phyloP scores from a whole-genome alignment of 2,888 invertebrate species.

The Sclerodermus sp. region DNA sequence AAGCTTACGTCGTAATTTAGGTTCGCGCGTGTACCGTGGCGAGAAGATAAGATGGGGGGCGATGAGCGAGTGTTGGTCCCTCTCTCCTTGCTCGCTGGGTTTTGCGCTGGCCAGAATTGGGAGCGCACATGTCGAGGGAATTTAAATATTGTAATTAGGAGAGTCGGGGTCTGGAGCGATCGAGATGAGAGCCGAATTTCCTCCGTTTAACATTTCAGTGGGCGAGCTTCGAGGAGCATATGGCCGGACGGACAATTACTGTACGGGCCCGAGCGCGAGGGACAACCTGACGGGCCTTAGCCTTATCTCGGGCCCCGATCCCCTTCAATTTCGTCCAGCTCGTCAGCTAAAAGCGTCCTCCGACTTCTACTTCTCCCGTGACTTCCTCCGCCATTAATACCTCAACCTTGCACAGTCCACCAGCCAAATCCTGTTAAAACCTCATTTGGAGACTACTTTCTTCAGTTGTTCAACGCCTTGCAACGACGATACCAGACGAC shows the following conservation, averaged over 20 bases:
- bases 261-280: slow-evolving; percentile 21
- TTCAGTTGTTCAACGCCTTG: too few species aligned
- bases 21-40: slow-evolving; percentile 12
- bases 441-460: too few species aligned
- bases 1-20: slow-evolving; percentile 13
- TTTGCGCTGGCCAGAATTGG: neutral
- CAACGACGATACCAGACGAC: too few species aligned
- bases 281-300: slow-evolving; percentile 13
- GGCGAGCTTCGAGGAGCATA: slow-evolving; percentile 39
- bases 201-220: slow-evolving; percentile 38
- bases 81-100: neutral
- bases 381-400: too few species aligned
- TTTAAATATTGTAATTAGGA: slow-evolving; percentile 55
- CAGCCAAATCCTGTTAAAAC: too few species aligned
- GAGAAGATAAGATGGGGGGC: slow-evolving; percentile 7
- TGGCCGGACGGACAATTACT: slow-evolving; percentile 43
- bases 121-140: slow-evolving; percentile 43
- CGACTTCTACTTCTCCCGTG: neutral
- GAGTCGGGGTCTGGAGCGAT: slow-evolving; percentile 19
- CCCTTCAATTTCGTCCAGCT: slow-evolving; percentile 17
- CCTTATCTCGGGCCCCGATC: slow-evolving; percentile 28
- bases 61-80: slow-evolving; percentile 7
- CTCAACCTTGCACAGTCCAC: too few species aligned
- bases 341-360: slow-evolving; percentile 13
- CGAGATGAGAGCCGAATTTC: slow-evolving; percentile 28